Evolutionary conservation across 2,797 vertebrate genomes (phyloP).

Genomic region (Sebastes trivittatus): DNA sequence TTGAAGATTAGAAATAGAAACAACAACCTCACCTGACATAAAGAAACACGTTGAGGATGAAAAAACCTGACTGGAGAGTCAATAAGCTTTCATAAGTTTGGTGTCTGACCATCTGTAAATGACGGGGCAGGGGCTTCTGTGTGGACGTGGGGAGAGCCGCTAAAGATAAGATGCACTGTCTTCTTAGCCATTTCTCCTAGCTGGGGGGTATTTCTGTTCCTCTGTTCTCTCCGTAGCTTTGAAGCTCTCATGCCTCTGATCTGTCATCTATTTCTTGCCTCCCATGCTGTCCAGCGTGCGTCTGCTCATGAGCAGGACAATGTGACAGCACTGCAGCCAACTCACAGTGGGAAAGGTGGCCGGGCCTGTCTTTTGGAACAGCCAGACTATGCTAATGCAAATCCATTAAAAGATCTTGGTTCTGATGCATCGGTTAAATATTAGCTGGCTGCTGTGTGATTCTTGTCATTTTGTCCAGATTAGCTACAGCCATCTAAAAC

Average conservation of each 20-base stretch:
- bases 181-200: constrained; percentile 41
- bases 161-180: constrained; percentile 50
- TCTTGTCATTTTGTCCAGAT: constrained; percentile 28
- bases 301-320: constrained; percentile 35
- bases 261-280: constrained; percentile 62
- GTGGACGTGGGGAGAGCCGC: constrained; percentile 25
- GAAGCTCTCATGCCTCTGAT: constrained; percentile 70
- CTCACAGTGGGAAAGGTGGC: constrained; percentile 27
- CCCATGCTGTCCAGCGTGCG: constrained; percentile 47
- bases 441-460: constrained; percentile 33
- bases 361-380: constrained; percentile 32
- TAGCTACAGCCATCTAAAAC: constrained; percentile 13
- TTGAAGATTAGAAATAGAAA: constrained; percentile 64
- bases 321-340: constrained; percentile 46
- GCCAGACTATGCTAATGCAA: constrained; percentile 23
- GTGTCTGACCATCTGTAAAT: constrained; percentile 51
- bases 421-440: constrained; percentile 26
- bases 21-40: constrained; percentile 54
- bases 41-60: constrained; percentile 25
- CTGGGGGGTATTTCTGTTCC: constrained; percentile 37
- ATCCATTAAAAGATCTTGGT: constrained; percentile 36
- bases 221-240: constrained; percentile 62
- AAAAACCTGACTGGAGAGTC: constrained; percentile 56
- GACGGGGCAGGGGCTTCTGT: constrained; percentile 38
- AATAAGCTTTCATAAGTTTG: constrained; percentile 29